These are phyloP conservation scores for Lithophane socia DNA, from an alignment of 2,888 invertebrate genomes.

Conservation along the genomic window DNA sequence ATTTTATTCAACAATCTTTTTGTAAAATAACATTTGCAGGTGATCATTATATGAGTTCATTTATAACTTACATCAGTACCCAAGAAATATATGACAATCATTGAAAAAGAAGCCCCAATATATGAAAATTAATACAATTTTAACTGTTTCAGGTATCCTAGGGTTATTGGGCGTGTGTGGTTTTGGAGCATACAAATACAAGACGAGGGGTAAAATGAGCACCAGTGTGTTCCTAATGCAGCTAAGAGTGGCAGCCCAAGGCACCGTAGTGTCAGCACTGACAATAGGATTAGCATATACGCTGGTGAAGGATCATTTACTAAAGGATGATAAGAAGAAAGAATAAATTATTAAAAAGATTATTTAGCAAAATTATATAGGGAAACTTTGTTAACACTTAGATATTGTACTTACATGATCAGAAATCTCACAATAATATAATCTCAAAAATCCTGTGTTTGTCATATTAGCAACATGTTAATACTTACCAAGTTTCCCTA, in stretches of 20 bases:
- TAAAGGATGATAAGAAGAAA: conserved; percentile 81
- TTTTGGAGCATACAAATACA: conserved; percentile 94
- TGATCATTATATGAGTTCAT: background rate
- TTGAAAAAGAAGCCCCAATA: background rate
- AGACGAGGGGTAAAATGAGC: conserved; percentile 93
- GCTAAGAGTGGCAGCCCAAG: conserved; percentile 96
- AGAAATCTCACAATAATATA: conserved; percentile 62
- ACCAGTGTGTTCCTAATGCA: conserved; percentile 96
- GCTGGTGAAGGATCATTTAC: conserved; percentile 90
- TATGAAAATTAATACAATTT: background rate
- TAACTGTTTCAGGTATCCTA: conserved; percentile 91
- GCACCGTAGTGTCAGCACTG: conserved; percentile 94
- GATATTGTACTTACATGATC: conserved; percentile 32
- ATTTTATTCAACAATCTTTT: background rate
- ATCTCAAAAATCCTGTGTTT: conserved; percentile 37
- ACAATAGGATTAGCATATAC: conserved; percentile 93
- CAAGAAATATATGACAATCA: background rate
- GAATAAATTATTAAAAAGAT: conserved; percentile 50
- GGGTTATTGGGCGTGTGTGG: conserved; percentile 92
- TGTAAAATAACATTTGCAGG: background rate
- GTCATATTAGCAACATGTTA: background rate
- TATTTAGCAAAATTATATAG: conserved; percentile 35
- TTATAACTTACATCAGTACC: background rate
- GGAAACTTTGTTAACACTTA: conserved; percentile 44
- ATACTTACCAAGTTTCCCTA: conserved; percentile 61